A percentile compares a stretch with the other conserved stretches of the same genome.
phyloP scores from a whole-genome alignment of 1,140 invertebrate species.

The Trinorchestia longiramus region DNA sequence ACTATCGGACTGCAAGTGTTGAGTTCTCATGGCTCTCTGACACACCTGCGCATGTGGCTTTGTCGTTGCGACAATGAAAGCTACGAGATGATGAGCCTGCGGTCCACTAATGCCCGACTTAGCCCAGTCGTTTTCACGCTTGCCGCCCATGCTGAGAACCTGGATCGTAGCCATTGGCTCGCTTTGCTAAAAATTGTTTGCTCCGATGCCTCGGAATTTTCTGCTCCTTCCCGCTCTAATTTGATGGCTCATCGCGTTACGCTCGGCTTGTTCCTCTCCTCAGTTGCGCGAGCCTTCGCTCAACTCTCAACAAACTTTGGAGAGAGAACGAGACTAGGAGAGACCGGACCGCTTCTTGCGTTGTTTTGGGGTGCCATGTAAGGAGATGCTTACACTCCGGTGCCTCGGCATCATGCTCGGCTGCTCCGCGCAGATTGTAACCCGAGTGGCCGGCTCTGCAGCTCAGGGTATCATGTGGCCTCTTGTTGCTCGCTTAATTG shows the following conservation, averaged over 20 bases:
- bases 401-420: conserved; percentile 16
- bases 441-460: conserved; percentile 26
- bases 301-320: conserved; percentile 3
- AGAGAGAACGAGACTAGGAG: background rate
- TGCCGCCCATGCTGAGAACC: background rate
- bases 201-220: conserved; percentile 48
- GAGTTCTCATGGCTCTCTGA: background rate
- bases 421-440: background rate
- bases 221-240: conserved; percentile 51
- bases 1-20: background rate
- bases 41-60: background rate
- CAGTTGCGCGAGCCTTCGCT: background rate
- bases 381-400: conserved; percentile 22
- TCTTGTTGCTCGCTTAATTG: conserved; percentile 30
- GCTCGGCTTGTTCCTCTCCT: conserved; percentile 35
- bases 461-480: conserved; percentile 17
- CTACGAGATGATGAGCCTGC: background rate
- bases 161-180: background rate
- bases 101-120: background rate
- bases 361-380: conserved; percentile 14
- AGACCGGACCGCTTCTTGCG: conserved; percentile 17
- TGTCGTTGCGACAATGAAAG: background rate
- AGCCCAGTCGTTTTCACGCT: background rate
- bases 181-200: background rate
- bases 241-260: conserved; percentile 49